Base-by-base conservation (phyloP, 2,888 invertebrate species). In the Coremacera marginata region DNA sequence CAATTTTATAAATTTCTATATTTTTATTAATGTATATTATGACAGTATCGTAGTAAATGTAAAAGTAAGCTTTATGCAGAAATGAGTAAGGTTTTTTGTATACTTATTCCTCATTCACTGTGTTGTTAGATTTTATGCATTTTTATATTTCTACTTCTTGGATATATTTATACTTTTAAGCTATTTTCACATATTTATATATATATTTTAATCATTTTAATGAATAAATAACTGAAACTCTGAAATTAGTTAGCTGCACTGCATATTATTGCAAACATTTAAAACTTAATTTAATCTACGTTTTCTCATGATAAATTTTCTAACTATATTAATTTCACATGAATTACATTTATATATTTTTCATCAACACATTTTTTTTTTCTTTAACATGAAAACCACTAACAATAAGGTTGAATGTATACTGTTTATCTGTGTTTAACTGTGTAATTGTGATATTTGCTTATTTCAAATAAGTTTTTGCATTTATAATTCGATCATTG, bases 241-340 rank as follows among this genome's bases (percentile, higher is more conserved):
- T 44, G 44, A 44, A 44, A 44, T 11, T 19, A 55, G 8, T 55
- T 0, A 27, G 16, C 27, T 68, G 37, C 14, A 68, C 22, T 68
- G 51, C 25, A 16, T 51, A 49, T 68, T 14, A 2, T 51, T 49
- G 16, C 27, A 49, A 63, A 51, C 51, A 51, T 51, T 51, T 68
- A 34, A 60, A 44, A 75, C 44, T 16, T n/a, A 16, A 37, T 44
- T 51, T 31, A 16, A 27, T 70, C 5, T 14, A 16, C 27, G 65
- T 34, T 67, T n/a, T 76, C 19, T 37, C 57, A 70, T 60, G 25
- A 70, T 71, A 76, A 76, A 76, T 76, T 71, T 44, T 22, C 60
- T 75, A 68, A 57, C 34, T 76, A 60, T 44, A 27, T 31, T 70
- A 37, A 70, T 34, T 70, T 37, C 57, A 75, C 57, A 57, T 52